phyloP scores from a whole-genome alignment of 2,888 invertebrate genomes.

The Tyria jacobaeae region DNA sequence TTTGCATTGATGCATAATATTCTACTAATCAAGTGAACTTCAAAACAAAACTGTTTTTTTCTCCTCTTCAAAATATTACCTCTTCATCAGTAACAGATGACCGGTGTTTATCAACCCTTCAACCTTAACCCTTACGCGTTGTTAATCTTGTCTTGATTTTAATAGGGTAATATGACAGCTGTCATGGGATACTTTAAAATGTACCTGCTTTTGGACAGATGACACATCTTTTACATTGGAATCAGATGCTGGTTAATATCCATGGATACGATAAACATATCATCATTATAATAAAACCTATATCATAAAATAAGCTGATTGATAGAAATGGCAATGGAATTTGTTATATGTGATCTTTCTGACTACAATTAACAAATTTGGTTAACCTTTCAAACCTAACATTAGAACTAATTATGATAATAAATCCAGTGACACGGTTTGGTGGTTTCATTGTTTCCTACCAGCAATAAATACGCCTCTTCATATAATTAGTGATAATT shows the following conservation, averaged over 20 bases:
- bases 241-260: conserved; percentile 12
- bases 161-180: conserved; percentile 48
- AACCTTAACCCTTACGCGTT: conserved; percentile 38
- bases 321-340: too few species aligned
- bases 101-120: conserved; percentile 49
- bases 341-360: too few species aligned
- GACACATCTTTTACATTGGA: conserved; percentile 7
- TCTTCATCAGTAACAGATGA: conserved; percentile 38
- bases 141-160: conserved; percentile 53
- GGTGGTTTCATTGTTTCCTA: conserved; percentile 45
- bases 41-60: conserved; percentile 7
- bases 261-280: conserved; percentile 4
- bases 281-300: conserved; percentile 6
- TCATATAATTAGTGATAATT: conserved; percentile 39
- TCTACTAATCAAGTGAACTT: neutral
- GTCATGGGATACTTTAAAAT: conserved; percentile 40
- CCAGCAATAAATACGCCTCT: conserved; percentile 23
- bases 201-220: conserved; percentile 16
- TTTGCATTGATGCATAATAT: neutral
- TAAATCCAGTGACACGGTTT: conserved; percentile 25
- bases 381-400: conserved; percentile 19
- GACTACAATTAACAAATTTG: conserved; percentile 1
- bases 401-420: conserved; percentile 22
- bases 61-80: conserved; percentile 29
- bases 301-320: neutral